Conservation (phyloP, 2,113 vertebrate genomes). For the Corynorhinus townsendii region DNA sequence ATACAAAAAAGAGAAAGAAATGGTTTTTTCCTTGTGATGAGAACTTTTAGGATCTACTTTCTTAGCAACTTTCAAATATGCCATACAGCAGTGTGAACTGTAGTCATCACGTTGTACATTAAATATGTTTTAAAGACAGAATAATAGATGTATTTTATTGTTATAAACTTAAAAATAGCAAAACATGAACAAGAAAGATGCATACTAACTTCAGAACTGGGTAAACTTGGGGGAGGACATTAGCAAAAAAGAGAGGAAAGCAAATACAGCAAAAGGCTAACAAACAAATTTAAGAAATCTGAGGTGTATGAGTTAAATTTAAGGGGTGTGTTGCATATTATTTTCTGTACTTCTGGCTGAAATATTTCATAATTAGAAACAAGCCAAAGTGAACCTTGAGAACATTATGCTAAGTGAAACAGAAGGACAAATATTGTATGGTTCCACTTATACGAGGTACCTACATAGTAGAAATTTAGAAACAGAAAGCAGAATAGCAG, state of each 20-base stretch:
- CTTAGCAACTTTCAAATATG: no score
- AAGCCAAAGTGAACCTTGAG: not conserved
- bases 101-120: not conserved
- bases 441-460: not conserved
- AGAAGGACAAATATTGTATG: not conserved
- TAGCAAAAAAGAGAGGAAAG: not conserved
- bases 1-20: not conserved
- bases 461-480: not conserved
- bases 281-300: not conserved
- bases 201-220: not conserved
- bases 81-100: not conserved
- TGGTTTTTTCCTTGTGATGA: not conserved
- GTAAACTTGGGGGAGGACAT: not conserved
- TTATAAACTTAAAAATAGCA: slow-evolving; percentile 2
- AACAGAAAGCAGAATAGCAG: not conserved
- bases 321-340: not conserved
- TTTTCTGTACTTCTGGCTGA: not conserved
- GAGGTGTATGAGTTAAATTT: not conserved
- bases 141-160: not conserved
- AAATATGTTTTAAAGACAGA: not conserved
- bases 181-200: not conserved
- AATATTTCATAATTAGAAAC: slow-evolving; percentile 22
- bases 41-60: not conserved
- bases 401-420: not conserved
- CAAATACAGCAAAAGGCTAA: not conserved